Base-by-base conservation (phyloP, 2,113 vertebrate genomes). In the Charina bottae region DNA sequence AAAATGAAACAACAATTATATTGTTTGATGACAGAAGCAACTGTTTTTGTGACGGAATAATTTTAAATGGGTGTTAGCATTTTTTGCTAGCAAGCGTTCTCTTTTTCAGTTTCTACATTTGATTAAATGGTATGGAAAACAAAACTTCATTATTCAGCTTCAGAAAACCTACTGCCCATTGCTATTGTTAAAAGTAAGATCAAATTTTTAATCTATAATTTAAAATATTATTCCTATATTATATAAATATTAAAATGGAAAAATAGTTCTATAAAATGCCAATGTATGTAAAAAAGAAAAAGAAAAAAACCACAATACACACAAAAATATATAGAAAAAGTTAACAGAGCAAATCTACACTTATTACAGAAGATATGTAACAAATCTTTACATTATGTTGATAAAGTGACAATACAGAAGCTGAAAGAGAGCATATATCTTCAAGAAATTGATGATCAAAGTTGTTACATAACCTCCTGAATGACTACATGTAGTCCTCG, bases 31-130 rank as follows among this genome's bases (percentile, higher is more conserved):
- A 62, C 15, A n/a, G 21, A 60, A 12, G 6, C 26, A 84, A 26
- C 2, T 83, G 13, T 58, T 8, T 15, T 10, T 23, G 12, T 64
- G 83, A 23, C 33, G 1, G 59, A 46, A 7, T 19, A 62, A 17
- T 89, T 89, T 21, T 83, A 56, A 90, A 83, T 33, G 33, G 23
- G 6, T 17, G 12, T 87, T 37, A 24, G 28, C 19, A 17, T 62
- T 59, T 19, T 46, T 28, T 72, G 64, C 28, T n/a, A 54, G 26
- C 8, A 28, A 24, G 21, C 33, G 28, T 1, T 13, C n/a, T 83
- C 78, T 7, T 19, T 55, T 46, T 26, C 62, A 46, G 28, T 0
- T 0, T 0, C 0, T 0, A 64, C 2, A 42, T 64, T 85, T 54
- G 49, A n/a, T 21, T 62, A 1, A 64, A 55, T 1, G 23, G 26